Percentiles rank a stretch among this genome's conserved stretches.
Conservation (phyloP, 2,113 vertebrate genomes). For the Rhizomys pruinosus region DNA sequence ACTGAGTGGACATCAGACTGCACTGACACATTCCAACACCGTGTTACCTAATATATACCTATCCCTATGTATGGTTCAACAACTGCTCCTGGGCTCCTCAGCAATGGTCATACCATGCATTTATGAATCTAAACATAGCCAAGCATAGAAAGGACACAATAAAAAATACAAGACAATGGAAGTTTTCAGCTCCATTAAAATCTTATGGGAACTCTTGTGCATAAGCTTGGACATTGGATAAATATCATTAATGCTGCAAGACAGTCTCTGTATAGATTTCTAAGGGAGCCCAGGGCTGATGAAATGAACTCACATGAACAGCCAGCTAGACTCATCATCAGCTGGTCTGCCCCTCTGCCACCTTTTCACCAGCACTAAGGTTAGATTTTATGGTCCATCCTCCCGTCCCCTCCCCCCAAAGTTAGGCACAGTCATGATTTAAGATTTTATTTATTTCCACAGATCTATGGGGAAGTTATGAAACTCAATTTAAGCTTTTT, state of each 20-base stretch:
- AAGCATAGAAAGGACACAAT: neutral
- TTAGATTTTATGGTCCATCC: neutral
- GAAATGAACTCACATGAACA: neutral
- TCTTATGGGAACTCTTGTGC: neutral
- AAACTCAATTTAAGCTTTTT: neutral
- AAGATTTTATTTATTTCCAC: neutral
- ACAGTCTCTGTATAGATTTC: neutral
- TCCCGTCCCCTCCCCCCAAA: rapidly evolving
- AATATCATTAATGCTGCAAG: rapidly evolving
- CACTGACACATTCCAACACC: rapidly evolving
- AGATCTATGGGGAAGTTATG: neutral
- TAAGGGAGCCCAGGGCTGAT: neutral
- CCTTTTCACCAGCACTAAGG: neutral
- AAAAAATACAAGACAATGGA: neutral
- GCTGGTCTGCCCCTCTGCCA: too few species aligned
- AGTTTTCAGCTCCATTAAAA: neutral
- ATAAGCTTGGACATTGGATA: too few species aligned
- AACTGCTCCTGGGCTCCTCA: neutral
- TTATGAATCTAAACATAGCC: neutral
- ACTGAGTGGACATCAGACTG: neutral
- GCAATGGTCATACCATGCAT: neutral
- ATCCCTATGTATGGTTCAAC: neutral
- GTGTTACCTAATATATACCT: too few species aligned
- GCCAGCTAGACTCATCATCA: neutral
- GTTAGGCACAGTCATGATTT: neutral